These are phyloP conservation scores for Chaetodon trifascialis DNA, from an alignment of 2,113 vertebrate genomes.

Conservation along the genomic window DNA sequence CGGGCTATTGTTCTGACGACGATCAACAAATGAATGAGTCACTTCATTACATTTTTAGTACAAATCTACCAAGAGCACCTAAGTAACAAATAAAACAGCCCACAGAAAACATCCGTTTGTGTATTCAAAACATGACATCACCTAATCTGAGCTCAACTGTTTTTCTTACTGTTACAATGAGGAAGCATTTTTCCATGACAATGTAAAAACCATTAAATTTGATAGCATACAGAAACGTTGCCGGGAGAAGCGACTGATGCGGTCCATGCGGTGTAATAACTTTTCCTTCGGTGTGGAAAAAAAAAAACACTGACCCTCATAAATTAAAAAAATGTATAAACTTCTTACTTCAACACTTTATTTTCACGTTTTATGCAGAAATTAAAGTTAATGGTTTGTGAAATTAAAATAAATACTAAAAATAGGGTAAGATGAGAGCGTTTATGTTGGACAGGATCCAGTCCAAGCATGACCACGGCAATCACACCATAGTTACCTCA, in stretches of 20 bases:
- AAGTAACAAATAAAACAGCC: background rate
- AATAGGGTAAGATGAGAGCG: slow-evolving; percentile 28
- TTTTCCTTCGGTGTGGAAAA: slow-evolving; percentile 43
- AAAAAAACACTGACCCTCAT: background rate
- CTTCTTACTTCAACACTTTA: slow-evolving; percentile 8
- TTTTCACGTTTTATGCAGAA: slow-evolving; percentile 9
- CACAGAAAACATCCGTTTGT: background rate
- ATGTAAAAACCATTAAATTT: background rate
- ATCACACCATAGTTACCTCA: slow-evolving; percentile 36
- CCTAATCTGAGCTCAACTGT: too few relatives aligned
- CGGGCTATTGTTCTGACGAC: background rate
- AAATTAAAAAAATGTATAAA: slow-evolving; percentile 13
- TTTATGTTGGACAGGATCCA: slow-evolving; percentile 42
- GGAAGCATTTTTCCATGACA: background rate
- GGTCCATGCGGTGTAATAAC: background rate
- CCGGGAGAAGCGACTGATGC: background rate
- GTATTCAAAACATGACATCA: background rate
- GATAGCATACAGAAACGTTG: background rate
- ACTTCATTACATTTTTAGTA: too few relatives aligned
- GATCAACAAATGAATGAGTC: background rate
- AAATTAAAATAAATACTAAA: slow-evolving; percentile 40
- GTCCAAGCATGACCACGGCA: slow-evolving; percentile 17
- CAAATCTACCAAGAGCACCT: background rate
- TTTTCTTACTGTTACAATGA: background rate
- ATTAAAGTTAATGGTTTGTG: slow-evolving; percentile 54